Base-by-base conservation (phyloP, 2,888 invertebrate genomes). In the Drosophila melanocephala region DNA sequence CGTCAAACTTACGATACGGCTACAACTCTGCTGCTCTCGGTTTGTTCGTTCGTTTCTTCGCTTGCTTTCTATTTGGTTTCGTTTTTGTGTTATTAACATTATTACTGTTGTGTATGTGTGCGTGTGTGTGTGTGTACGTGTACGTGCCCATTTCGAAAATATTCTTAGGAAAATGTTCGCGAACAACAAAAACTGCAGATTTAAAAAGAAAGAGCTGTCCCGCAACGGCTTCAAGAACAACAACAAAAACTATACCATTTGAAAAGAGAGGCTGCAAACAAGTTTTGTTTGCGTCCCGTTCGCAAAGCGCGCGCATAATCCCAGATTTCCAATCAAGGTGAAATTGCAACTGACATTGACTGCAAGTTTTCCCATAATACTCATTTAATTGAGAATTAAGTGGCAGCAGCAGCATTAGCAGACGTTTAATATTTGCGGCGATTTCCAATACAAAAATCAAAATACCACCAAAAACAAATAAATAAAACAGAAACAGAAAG, bases 61-160 rank as follows among this genome's bases (percentile, higher is more conserved):
- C 83, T 87, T 84, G 85, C 84, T 86, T 86, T 86, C 85, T 89
- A 91, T 86, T 86, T 91, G 83, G 81, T 86, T 90, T 84, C 83
- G 88, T 84, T 87, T 89, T 87, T 84, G 84, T 86, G 89, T 87
- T 86, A 85, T 89, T 89, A 87, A 83, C 89, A 90, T 75, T 89
- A 47, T 72, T 84, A 71, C 69, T 72, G 63, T 75, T 64, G 91
- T 81, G 82, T 87, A 73, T 84, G 70, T 77, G 79, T 74, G 56
- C 69, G 84, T 88, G 77, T 78, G 16, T 44, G 75, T 87, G 78
- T 81, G 80, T 77, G 75, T 77, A 60, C 76, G 88, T 83, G 81
- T 78, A 69, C 68, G 85, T 79, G 85, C 87, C 79, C 75, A 63
- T 68, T 82, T 71, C 26, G 55, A 75, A 81, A 72, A 79, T 61